Percentiles rank a stretch among this genome's conserved stretches.
phyloP scores from a whole-genome alignment of 2,888 invertebrate species.

The Melieria crassipennis region DNA sequence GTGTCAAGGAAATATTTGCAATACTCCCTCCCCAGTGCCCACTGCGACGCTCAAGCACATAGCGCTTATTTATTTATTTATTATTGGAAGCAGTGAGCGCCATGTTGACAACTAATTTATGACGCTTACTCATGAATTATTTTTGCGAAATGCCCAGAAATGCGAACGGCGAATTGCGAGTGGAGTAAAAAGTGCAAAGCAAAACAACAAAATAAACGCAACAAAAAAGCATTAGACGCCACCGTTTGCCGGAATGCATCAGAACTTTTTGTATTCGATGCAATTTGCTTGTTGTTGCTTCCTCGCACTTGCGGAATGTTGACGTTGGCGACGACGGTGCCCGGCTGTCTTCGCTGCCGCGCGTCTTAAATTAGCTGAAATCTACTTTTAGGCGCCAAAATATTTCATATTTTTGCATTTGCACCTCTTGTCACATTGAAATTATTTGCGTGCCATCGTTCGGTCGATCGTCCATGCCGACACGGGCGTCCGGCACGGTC shows the following conservation, averaged over 20 bases:
- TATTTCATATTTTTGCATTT: conserved; percentile 9
- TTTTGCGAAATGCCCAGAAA: neutral
- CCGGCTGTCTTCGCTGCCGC: conserved; percentile 1
- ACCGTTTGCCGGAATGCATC: conserved; percentile 3
- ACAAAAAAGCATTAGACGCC: neutral
- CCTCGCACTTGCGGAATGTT: neutral
- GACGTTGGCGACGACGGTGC: neutral
- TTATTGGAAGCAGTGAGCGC: conserved; percentile 33
- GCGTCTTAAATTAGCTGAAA: conserved; percentile 6
- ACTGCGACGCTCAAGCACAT: too few relatives aligned
- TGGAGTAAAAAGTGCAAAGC: neutral
- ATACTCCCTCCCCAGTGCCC: too few relatives aligned
- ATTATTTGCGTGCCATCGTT: conserved; percentile 27
- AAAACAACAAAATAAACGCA: neutral
- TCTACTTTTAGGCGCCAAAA: conserved; percentile 27
- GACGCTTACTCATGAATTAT: conserved; percentile 59
- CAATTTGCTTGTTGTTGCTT: too few relatives aligned
- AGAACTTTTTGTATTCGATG: conserved; percentile 3
- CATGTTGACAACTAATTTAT: conserved; percentile 65
- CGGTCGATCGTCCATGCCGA: conserved; percentile 13
- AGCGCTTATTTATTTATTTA: too few relatives aligned
- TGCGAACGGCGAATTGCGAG: neutral
- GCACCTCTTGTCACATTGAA: neutral
- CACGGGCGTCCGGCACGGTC: too few relatives aligned
- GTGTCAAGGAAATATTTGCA: too few relatives aligned